These are phyloP conservation scores for Drosophila athabasca DNA, from an alignment of 1,140 invertebrate species.

Conservation along the genomic window DNA sequence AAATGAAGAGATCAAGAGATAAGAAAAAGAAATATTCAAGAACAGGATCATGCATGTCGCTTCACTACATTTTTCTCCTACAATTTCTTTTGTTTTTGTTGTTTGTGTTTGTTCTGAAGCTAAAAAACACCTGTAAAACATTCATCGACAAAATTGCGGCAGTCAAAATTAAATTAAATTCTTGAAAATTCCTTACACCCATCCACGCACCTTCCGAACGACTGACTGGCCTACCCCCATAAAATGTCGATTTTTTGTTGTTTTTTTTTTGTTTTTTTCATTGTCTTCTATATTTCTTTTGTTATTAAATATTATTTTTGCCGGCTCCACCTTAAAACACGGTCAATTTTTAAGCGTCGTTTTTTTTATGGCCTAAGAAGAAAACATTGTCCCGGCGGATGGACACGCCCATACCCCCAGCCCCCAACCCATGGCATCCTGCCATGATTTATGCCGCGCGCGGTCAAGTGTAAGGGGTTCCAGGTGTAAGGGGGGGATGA, in stretches of 20 bases:
- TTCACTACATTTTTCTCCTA: too few relatives aligned
- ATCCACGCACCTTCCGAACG: neutral
- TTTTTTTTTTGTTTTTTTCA: slow-evolving; percentile 62
- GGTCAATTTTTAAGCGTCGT: slow-evolving; percentile 42
- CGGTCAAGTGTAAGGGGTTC: slow-evolving; percentile 77
- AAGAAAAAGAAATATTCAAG: too few relatives aligned
- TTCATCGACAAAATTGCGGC: slow-evolving; percentile 7
- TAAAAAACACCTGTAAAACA: neutral
- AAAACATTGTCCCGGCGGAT: slow-evolving; percentile 33
- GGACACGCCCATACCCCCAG: neutral
- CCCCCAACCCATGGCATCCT: neutral
- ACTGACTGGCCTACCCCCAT: slow-evolving; percentile 13
- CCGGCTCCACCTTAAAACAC: slow-evolving; percentile 59
- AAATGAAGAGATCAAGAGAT: too few relatives aligned
- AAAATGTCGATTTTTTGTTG: slow-evolving; percentile 47
- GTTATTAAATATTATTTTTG: slow-evolving; percentile 76
- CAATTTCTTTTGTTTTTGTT: neutral
- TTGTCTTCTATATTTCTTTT: slow-evolving; percentile 68
- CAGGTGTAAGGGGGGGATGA: neutral
- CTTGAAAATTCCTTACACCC: neutral
- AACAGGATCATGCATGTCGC: too few relatives aligned
- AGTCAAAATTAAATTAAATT: slow-evolving; percentile 35
- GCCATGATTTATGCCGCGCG: slow-evolving; percentile 70
- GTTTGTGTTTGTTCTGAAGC: neutral
- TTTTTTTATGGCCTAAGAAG: slow-evolving; percentile 65